Conservation (phyloP, 2,113 vertebrate genomes). For the Bos taurus region ARS-UCD2.0 NC_037340.1:60049001-60049500, state of each 20-base stretch:
- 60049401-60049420: not conserved
- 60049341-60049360: not conserved
- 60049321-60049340: not conserved
- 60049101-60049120: not conserved
- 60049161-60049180: not conserved
- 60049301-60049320: not conserved
- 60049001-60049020: not conserved
- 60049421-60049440: not conserved
- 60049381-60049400: not conserved
- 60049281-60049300: not conserved
- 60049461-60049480: not conserved
- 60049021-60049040: not conserved
- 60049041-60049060: not conserved
- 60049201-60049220: not conserved
- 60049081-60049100: not conserved
- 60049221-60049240: not conserved
- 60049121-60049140: not conserved
- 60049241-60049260: not conserved
- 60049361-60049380: not conserved
- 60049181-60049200: not conserved
- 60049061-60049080: not conserved
- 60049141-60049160: not conserved
- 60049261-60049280: not conserved
- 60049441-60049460: not conserved
- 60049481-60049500: not conserved